phyloP scores from a whole-genome alignment of 37 sponge, comb jelly and placozoan species.

The Aphrocallistes beatrix region DNA sequence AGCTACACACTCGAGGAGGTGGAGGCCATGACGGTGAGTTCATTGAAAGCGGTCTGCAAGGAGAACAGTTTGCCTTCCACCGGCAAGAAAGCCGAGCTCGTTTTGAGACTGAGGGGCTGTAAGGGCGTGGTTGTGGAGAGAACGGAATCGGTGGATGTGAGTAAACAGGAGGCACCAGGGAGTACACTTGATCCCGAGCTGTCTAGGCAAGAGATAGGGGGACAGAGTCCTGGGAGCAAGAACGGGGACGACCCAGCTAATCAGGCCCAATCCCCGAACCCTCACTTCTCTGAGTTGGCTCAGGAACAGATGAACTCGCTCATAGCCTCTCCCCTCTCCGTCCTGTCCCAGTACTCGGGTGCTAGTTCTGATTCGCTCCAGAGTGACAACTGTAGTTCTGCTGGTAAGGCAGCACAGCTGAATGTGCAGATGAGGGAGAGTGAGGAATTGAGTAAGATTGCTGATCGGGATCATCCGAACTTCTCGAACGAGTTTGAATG shows the following conservation, averaged over 20 bases:
- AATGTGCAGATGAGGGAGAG: background rate
- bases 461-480: background rate
- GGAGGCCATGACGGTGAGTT: background rate
- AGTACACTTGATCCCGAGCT: background rate
- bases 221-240: background rate
- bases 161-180: background rate
- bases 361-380: background rate
- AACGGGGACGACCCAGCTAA: background rate
- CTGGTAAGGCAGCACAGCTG: background rate
- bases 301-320: background rate
- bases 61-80: conserved; percentile 11
- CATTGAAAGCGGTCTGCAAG: background rate
- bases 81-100: conserved; percentile 5
- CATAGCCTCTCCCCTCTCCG: background rate
- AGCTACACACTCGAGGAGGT: conserved; percentile 1
- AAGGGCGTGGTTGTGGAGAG: background rate
- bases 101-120: background rate
- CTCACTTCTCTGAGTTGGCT: background rate
- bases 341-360: background rate
- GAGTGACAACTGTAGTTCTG: background rate
- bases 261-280: background rate
- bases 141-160: background rate
- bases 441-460: background rate
- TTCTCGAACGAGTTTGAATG: background rate
- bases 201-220: background rate